A percentile compares a stretch with the other conserved stretches of the same genome.
Evolutionary conservation across 1,140 invertebrate genomes (phyloP).

Genomic region (Drosophila bocqueti): DNA sequence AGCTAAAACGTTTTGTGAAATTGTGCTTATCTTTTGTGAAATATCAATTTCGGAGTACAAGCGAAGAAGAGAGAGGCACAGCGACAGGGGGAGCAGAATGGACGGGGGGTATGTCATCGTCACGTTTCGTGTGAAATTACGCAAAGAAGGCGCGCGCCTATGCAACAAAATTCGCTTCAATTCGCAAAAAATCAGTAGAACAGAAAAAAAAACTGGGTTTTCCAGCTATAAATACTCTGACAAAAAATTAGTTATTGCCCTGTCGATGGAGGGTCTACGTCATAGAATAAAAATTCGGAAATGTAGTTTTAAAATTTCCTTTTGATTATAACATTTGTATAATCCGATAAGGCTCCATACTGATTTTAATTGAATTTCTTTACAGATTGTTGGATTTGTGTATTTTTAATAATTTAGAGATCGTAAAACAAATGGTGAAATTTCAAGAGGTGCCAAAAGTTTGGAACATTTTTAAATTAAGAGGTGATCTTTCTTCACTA

Average conservation of each 20-base stretch:
- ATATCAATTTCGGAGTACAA: slow-evolving; percentile 65
- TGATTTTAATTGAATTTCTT: neutral
- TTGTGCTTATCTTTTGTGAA: slow-evolving; percentile 77
- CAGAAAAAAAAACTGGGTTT: neutral
- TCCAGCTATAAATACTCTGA: slow-evolving; percentile 3
- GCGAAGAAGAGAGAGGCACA: neutral
- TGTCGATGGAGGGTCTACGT: neutral
- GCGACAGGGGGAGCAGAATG: neutral
- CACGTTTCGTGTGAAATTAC: slow-evolving; percentile 80
- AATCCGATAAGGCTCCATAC: no score
- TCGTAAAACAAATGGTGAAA: neutral
- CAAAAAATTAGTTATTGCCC: neutral
- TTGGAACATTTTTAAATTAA: neutral
- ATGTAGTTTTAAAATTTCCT: no score
- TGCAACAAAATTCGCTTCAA: slow-evolving; percentile 4
- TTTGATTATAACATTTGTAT: no score
- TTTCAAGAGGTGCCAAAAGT: neutral
- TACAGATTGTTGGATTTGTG: neutral
- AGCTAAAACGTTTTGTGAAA: slow-evolving; percentile 78
- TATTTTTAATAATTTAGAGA: neutral
- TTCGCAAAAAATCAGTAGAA: slow-evolving; percentile 19
- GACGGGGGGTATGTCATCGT: slow-evolving; percentile 52
- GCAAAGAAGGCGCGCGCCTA: slow-evolving; percentile 69
- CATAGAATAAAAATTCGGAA: neutral
- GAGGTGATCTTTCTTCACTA: neutral